Evolutionary conservation across 2,113 vertebrate genomes (phyloP).

Genomic region (human): GRCh38 chr18:71989501-71990000

Average conservation of each 20-base stretch:
- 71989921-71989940: accelerated
- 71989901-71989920: no score
- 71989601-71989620: not conserved
- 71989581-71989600: not conserved
- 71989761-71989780: accelerated
- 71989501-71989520: not conserved
- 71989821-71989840: not conserved
- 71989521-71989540: not conserved
- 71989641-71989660: not conserved
- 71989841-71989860: not conserved
- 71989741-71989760: no score
- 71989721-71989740: no score
- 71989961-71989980: not conserved
- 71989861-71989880: not conserved
- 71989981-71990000: not conserved
- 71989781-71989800: not conserved
- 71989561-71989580: not conserved
- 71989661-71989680: not conserved
- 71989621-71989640: not conserved
- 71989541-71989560: not conserved
- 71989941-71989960: no score
- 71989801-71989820: no score
- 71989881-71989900: not conserved
- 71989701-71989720: not conserved
- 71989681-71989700: no score